Base-by-base conservation (phyloP, 2,113 vertebrate species). In the Varanus salvator region DNA sequence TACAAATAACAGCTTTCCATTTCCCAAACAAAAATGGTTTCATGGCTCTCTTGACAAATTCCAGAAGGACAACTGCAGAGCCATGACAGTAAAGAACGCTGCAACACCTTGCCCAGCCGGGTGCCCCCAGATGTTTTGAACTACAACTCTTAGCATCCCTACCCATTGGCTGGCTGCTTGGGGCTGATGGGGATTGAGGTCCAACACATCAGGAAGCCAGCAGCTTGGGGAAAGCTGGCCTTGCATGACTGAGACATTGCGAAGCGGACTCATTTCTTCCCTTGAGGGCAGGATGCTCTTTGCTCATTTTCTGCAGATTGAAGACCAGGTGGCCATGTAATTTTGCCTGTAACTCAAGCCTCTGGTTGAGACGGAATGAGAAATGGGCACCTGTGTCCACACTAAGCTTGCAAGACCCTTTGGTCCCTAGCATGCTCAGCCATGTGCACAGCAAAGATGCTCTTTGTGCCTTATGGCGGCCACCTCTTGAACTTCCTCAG, bases 1-100 rank as follows among this genome's bases (percentile, higher is more conserved):
- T 84, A 89, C 44, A 85, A 91, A 87, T 34, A 84, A 3, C 6
- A n/a, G 50, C 19, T 66, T 90, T 69, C 78, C 25, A 31, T 85
- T 89, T 50, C 25, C 48, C 48, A 38, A 85, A 77, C 31, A 68
- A 14, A 69, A 84, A 85, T 31, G 50, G 48, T 31, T 69, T 54
- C 78, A 64, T 68, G 64, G 64, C 12, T 89, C 66, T 84, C 57
- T 21, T 69, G 12, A 89, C 21, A n/a, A 68, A 8, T 52, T 84
- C 72, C 54, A 84, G 81, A 77, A 44, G 14, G 60, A 14, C 71
- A 66, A 23, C 69, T 44, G 54, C 74, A 8, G 88, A 72, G 23
- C 82, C 50, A 82, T 92, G 90, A 64, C 80, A 71, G 1, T 75
- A 78, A 88, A 15, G 34, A 69, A 57, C 64, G 19, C 12, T 68